Evolutionary conservation across 2,113 vertebrate species (phyloP).

Genomic region (Cyanocitta stelleri): DNA sequence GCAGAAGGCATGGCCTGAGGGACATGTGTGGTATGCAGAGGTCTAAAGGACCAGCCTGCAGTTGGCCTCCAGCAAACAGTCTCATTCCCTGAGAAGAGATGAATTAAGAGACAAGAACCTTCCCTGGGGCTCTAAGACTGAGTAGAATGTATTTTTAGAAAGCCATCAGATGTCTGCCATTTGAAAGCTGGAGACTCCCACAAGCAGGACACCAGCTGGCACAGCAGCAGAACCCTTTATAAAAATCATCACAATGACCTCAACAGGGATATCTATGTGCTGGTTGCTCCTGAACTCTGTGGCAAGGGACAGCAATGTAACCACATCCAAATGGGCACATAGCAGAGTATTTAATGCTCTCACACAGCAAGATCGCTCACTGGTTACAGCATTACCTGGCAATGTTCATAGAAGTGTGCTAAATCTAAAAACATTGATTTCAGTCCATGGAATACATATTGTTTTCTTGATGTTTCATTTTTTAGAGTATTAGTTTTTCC

Average conservation of each 20-base stretch:
- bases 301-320: conserved; percentile 54
- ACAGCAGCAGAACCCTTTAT: conserved; percentile 73
- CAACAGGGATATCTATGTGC: conserved; percentile 69
- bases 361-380: background rate
- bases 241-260: conserved; percentile 72
- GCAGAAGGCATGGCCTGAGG: background rate
- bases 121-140: background rate
- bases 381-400: background rate
- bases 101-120: background rate
- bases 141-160: background rate
- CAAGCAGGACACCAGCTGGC: conserved; percentile 67
- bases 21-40: rapidly evolving
- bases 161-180: background rate
- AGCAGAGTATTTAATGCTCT: background rate
- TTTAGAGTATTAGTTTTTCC: background rate
- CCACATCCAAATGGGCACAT: too few relatives aligned
- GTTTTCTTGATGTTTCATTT: background rate
- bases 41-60: background rate
- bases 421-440: background rate
- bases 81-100: background rate
- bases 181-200: conserved; percentile 73
- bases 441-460: background rate
- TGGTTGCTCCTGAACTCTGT: conserved; percentile 75
- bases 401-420: background rate
- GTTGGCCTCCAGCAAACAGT: background rate